Evolutionary conservation across 2,797 vertebrate genomes (phyloP), one percentile per base, ranked within the genome.

Genomic region (Pteronotus mesoamericanus): DNA sequence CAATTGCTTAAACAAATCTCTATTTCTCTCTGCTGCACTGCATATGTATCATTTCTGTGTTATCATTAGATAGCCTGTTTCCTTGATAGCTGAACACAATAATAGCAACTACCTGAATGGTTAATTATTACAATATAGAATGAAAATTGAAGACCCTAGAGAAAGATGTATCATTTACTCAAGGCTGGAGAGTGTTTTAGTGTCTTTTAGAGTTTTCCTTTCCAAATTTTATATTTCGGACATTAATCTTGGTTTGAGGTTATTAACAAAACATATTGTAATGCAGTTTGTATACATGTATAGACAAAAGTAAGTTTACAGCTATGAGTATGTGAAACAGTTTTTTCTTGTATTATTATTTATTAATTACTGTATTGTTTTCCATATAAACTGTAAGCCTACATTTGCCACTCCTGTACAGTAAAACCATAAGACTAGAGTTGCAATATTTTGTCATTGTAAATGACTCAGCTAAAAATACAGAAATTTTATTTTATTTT

Each of bases 161-260:
- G 55, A 93, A 92, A 74, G 22, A 18, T 57, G 2, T 2, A 24
- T 64, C 51, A 89, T 82, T 84, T 95, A 29, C 16, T 83, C 46
- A 89, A 86, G 89, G 51, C 61, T 86, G 72, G 74, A 93, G 44
- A 69, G 19, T 64, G 9, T 11, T 82, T 94, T 16, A 34, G 42
- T 79, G 92, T 79, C n/a, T 95, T 95, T 93, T 68, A 78, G 22
- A 71, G 34, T 79, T 95, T 94, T 88, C 32, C 42, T 57, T 57
- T 83, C 24, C 16, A 86, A 48, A 89, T 86, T 46, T 92, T 82
- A 64, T 64, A 91, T 55, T 57, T 88, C 68, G 44, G 3, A 78
- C 57, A 93, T 94, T 94, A 93, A 94, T 89, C 55, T 91, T 93
- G 48, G n/a, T 84, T 95, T 51, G 74, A 93, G 44, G 16, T 94